Base-by-base conservation (phyloP, 2,797 vertebrate species). In the Labeo calbasu region DNA sequence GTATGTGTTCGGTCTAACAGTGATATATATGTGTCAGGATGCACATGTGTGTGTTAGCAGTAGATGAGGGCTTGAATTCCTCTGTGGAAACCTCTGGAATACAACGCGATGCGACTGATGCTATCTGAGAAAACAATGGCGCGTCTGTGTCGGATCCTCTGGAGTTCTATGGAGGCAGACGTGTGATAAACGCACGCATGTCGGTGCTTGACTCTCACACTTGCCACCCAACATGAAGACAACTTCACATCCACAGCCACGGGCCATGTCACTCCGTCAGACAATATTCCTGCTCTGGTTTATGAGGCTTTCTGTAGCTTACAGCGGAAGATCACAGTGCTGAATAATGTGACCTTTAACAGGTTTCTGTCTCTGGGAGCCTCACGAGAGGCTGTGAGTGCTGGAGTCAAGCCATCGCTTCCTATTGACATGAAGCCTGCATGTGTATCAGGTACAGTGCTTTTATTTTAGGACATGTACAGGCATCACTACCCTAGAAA, bases 181-280 rank as follows among this genome's bases (percentile, higher is more conserved):
- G 7, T 1, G 15, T 66, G 63, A 66, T 36, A 66, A 66, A 66
- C 63, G 28, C 63, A 66, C 15, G 17, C 63, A 66, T 66, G 63
- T 66, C 28, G 2, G 3, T 66, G 14, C 94, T 86, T 93, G 94
- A 90, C 89, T 86, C 85, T 23, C 57, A 79, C 85, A 36, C 80
- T 59, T 43, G 88, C 94, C 93, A 95, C 94, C 94, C 93, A 95
- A 89, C 88, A 70, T 63, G 89, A 87, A 84, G 81, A 88, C 81
- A 84, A 55, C 83, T 86, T 86, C 66, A 61, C 68, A 88, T 86
- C 86, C 51, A 0, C 88, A 90, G 89, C 87, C 73, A 1, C 87
- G 89, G 79, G 79, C 9, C 32, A 89, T 89, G 90, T 92, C 92
- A 89, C 80, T 89, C 88, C 63, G 68, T 85, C 91, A 88, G 90